Percentiles rank a stretch among this genome's conserved stretches.
These are phyloP conservation scores for Oncopeltus fasciatus DNA, from an alignment of 1,140 invertebrate genomes.

Conservation along the genomic window DNA sequence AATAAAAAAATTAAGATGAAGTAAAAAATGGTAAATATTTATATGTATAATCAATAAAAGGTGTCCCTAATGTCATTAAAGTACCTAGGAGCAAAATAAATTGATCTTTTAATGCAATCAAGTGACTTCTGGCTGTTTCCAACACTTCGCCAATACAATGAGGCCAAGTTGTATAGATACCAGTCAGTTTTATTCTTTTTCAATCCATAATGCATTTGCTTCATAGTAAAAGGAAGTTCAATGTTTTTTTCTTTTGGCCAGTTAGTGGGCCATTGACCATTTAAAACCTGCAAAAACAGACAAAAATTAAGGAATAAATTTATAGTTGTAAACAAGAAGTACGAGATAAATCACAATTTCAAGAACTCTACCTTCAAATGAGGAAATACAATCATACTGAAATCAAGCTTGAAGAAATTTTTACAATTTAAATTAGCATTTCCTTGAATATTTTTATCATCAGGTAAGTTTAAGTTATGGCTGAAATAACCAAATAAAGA, in stretches of 20 bases:
- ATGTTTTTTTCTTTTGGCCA: slow-evolving; percentile 47
- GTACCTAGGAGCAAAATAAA: slow-evolving; percentile 64
- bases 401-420: slow-evolving; percentile 45
- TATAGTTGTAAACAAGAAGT: not conserved
- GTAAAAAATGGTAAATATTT: too few relatives aligned
- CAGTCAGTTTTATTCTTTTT: slow-evolving; percentile 60
- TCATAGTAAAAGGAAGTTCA: slow-evolving; percentile 44
- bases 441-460: slow-evolving; percentile 6
- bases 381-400: slow-evolving; percentile 65
- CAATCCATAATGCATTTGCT: slow-evolving; percentile 46
- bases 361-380: slow-evolving; percentile 48
- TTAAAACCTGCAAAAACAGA: slow-evolving; percentile 38
- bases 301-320: not conserved
- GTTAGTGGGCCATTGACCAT: slow-evolving; percentile 44
- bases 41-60: too few relatives aligned
- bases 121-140: slow-evolving; percentile 63
- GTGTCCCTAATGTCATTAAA: too few relatives aligned
- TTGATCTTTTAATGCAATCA: slow-evolving; percentile 63
- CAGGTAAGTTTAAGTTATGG: not conserved
- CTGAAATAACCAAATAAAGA: slow-evolving; percentile 9
- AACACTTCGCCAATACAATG: slow-evolving; percentile 70
- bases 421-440: slow-evolving; percentile 45
- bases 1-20: too few relatives aligned
- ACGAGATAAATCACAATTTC: not conserved
- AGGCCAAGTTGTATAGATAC: slow-evolving; percentile 70